Percentiles rank a stretch among this genome's conserved stretches.
These are phyloP conservation scores for Protonibea diacanthus DNA, from an alignment of 2,797 vertebrate species.

Conservation along the genomic window DNA sequence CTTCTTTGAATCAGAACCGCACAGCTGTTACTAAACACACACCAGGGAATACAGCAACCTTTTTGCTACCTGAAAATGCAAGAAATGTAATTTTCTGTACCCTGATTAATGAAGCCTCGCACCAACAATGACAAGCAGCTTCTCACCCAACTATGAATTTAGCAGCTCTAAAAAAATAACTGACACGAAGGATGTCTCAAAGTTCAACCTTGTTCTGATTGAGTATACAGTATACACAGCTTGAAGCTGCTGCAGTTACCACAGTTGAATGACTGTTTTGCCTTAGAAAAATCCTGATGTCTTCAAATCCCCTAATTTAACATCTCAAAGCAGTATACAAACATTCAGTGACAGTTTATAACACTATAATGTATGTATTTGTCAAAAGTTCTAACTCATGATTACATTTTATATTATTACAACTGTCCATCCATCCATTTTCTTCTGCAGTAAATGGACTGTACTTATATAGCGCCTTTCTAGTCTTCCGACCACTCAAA, in stretches of 20 bases:
- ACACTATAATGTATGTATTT: not conserved
- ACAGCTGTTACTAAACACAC: conserved; percentile 22
- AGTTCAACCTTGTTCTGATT: not conserved
- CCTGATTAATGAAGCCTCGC: not conserved
- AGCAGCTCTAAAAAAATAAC: not conserved
- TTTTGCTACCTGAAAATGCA: conserved; percentile 9
- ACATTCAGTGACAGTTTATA: not conserved
- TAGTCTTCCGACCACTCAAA: no score
- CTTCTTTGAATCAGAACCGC: not conserved
- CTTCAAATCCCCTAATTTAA: not conserved
- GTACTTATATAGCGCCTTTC: no score
- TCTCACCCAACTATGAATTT: not conserved
- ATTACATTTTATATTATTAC: not conserved
- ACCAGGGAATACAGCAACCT: conserved; percentile 15
- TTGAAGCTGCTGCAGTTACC: not conserved
- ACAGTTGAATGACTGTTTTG: conserved; percentile 5
- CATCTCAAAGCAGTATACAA: not conserved
- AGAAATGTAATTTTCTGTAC: conserved; percentile 3
- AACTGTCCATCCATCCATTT: not conserved
- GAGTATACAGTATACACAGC: not conserved
- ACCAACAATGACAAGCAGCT: not conserved
- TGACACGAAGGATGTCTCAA: not conserved
- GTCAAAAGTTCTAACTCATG: not conserved
- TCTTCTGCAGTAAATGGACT: no score
- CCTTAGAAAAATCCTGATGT: not conserved